Evolutionary conservation across 2,888 invertebrate species (phyloP).

Genomic region (Trachelus troglodyta): DNA sequence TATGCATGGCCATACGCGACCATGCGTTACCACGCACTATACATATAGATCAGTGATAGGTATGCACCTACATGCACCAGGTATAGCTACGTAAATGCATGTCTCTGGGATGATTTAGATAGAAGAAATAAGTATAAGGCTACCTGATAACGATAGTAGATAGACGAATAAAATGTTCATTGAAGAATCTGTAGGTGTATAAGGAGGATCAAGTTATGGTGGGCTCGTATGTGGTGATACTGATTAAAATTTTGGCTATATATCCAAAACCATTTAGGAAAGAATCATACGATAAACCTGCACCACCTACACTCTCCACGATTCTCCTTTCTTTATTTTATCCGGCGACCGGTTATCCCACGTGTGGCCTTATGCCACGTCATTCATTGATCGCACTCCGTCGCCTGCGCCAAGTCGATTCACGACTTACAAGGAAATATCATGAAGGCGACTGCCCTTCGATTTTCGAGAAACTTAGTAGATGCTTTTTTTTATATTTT

Average conservation of each 20-base stretch:
- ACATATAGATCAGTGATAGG: constrained; percentile 22
- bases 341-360: constrained; percentile 47
- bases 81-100: neutral
- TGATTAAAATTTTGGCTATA: neutral
- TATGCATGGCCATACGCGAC: constrained; percentile 22
- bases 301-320: constrained; percentile 24
- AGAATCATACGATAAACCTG: neutral
- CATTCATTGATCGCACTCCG: constrained; percentile 32
- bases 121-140: neutral
- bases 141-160: neutral
- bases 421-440: neutral
- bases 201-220: neutral
- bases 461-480: neutral
- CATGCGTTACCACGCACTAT: constrained; percentile 25
- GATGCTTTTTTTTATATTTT: neutral
- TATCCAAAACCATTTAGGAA: neutral
- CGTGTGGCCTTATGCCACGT: constrained; percentile 41
- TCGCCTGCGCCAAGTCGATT: neutral
- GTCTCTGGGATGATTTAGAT: neutral
- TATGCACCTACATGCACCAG: neutral
- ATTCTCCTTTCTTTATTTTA: constrained; percentile 32
- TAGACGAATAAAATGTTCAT: neutral
- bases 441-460: neutral
- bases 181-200: neutral
- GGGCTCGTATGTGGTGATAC: neutral